phyloP scores from a whole-genome alignment of 2,113 vertebrate species.

The Scophthalmus maximus region DNA sequence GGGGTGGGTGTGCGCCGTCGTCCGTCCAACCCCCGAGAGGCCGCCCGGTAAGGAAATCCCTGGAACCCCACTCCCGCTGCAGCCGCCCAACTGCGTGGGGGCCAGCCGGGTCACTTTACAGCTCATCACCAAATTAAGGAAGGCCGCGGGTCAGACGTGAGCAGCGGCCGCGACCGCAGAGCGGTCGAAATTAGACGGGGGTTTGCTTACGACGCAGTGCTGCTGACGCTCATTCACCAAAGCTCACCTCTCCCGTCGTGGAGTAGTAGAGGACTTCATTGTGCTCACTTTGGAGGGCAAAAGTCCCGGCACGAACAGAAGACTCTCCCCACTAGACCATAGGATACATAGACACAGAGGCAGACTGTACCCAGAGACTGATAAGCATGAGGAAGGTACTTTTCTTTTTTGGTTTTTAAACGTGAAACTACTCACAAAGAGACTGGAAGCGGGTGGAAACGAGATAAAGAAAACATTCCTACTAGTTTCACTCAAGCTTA shows the following conservation, averaged over 20 bases:
- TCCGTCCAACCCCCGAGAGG: constrained; percentile 48
- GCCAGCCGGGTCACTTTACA: constrained; percentile 80
- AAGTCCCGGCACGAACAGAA: constrained; percentile 28
- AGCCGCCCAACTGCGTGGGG: constrained; percentile 34
- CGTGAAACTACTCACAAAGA: too few species aligned
- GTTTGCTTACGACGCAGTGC: constrained; percentile 19
- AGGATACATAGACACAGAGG: constrained; percentile 29
- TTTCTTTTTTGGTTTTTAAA: too few species aligned
- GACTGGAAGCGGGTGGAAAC: too few species aligned
- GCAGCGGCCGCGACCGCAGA: constrained; percentile 59
- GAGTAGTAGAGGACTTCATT: constrained; percentile 12
- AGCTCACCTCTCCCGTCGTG: constrained; percentile 28
- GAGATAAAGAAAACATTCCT: too few species aligned
- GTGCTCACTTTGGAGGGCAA: constrained; percentile 6
- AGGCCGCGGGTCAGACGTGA: constrained; percentile 52
- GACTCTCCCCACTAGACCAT: constrained; percentile 12
- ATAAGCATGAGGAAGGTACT: not conserved
- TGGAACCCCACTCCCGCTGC: constrained; percentile 71
- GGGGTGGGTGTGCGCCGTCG: constrained; percentile 54
- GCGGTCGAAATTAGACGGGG: constrained; percentile 63
- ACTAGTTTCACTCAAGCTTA: too few species aligned
- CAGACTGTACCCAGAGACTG: too few species aligned
- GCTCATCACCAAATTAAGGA: constrained; percentile 83
- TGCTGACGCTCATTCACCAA: constrained; percentile 38
- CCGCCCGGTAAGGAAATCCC: constrained; percentile 75